phyloP scores from a whole-genome alignment of 2,888 invertebrate species.

The Eupeodes luniger region DNA sequence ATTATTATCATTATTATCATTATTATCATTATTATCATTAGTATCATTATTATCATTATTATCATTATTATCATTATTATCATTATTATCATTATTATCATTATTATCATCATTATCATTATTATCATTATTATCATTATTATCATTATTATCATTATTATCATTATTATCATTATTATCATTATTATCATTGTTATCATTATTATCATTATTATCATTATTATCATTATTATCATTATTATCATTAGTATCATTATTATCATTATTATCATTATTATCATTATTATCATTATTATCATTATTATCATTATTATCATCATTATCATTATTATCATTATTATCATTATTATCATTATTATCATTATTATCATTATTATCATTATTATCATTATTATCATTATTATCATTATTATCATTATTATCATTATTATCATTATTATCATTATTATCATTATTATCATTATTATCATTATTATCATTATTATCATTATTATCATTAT shows the following conservation, averaged over 20 bases:
- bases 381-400: conserved; percentile 6
- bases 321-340: conserved; percentile 10
- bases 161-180: conserved; percentile 11
- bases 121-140: conserved; percentile 14
- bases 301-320: conserved; percentile 8
- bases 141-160: conserved; percentile 8
- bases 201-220: conserved; percentile 8
- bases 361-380: conserved; percentile 14
- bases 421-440: conserved; percentile 11
- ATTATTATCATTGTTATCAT: conserved; percentile 7
- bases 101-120: conserved; percentile 9
- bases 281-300: conserved; percentile 8
- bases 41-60: conserved; percentile 14
- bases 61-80: conserved; percentile 19
- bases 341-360: conserved; percentile 14
- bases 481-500: conserved; percentile 8
- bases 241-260: conserved; percentile 8
- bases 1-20: conserved; percentile 14
- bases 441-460: conserved; percentile 11
- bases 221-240: conserved; percentile 4
- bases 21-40: conserved; percentile 11
- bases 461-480: conserved; percentile 7
- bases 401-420: conserved; percentile 10
- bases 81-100: conserved; percentile 7
- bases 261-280: conserved; percentile 13